Base-by-base conservation (phyloP, 2,797 vertebrate species). In the Aplochiton taeniatus region DNA sequence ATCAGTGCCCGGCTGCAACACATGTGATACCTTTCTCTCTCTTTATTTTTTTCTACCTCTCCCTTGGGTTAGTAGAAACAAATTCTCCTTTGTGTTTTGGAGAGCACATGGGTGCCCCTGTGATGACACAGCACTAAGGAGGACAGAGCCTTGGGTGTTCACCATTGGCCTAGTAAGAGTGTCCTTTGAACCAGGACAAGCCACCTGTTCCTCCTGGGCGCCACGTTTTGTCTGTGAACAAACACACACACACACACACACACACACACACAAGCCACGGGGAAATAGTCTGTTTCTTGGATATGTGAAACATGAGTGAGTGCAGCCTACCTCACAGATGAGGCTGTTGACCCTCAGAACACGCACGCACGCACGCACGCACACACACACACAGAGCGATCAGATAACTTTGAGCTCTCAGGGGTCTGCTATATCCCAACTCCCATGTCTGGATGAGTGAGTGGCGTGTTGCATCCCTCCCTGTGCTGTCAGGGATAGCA, bases 51-150 rank as follows among this genome's bases (percentile, higher is more conserved):
- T 14, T 48, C 46, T 48, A 14, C 46, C 1, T 48, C 46, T 48
- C 46, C 31, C 31, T 31, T 74, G 82, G 81, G 63, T 78, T 73
- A 79, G 0, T 4, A 64, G 44, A 46, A 20, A 49, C 43, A 45
- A 59, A 64, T 68, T 44, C 0, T 51, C 17, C 11, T 48, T 13
- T 12, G 49, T 17, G 56, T 17, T 50, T 41, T 51, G 10, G 41
- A 56, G 44, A 12, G 31, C 17, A 48, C 59, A 50, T 50, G 31
- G 31, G 31, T 31, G 31, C 31, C 31, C 31, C 31, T 31, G 31
- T 31, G 31, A 31, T 31, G 31, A 62, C 51, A 49, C 19, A 68
- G 68, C 56, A 58, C 56, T n/a, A 14, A 48, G 48, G 43, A 48
- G 48, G 43, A 58, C 16, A 31, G 31, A 31, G 31, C 31, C 31